These are phyloP conservation scores for Oreamnos americanus DNA, from an alignment of 2,113 vertebrate genomes.

Conservation along the genomic window DNA sequence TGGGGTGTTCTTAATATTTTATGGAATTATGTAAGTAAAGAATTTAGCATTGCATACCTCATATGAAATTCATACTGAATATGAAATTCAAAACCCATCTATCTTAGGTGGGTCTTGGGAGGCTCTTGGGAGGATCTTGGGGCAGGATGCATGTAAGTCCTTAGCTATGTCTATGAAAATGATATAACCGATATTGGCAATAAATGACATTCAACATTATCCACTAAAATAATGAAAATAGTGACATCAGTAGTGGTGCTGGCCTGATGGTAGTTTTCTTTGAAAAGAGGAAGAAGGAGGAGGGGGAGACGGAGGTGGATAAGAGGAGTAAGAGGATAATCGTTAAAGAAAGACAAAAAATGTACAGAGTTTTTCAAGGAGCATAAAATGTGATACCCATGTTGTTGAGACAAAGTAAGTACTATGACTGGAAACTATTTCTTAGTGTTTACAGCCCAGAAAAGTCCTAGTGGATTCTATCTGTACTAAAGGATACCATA, in stretches of 20 bases:
- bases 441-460: not conserved
- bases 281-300: not conserved
- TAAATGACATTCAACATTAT: not conserved
- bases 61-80: not conserved
- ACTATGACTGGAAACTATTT: not conserved
- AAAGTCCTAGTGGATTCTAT: not conserved
- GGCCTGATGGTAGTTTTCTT: not conserved
- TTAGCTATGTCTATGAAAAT: not conserved
- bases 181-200: not conserved
- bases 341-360: not conserved
- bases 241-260: not conserved
- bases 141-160: not conserved
- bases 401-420: not conserved
- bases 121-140: not conserved
- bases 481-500: not conserved
- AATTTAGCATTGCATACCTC: not conserved
- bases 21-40: not conserved
- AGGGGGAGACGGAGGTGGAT: not conserved
- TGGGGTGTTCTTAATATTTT: not conserved
- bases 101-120: not conserved
- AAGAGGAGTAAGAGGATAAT: not conserved
- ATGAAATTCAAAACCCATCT: not conserved
- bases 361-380: not conserved
- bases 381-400: not conserved
- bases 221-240: not conserved